Base-by-base conservation (phyloP, 1,140 invertebrate species). In the Zaprionus africanus region DNA sequence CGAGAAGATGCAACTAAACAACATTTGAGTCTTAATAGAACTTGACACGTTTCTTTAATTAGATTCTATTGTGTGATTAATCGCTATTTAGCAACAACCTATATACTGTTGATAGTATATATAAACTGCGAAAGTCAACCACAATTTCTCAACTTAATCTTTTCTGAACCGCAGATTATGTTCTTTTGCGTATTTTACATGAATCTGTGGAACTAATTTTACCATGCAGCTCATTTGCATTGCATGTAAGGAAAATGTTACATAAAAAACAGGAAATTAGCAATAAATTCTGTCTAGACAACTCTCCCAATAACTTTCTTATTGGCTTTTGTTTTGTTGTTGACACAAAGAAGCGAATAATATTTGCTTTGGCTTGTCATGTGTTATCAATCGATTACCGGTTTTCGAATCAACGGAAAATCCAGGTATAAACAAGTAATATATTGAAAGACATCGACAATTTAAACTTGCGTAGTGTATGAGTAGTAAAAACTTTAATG, bases 1-100 rank as follows among this genome's bases (percentile, higher is more conserved):
- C 24, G 5, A 15, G 61, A 43, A 58, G 38, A 59, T 36, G 54
- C 46, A 22, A 56, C 75, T 85, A 64, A 82, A 82, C 26, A 69
- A 49, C 82, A 79, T 4, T 56, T 26, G 0, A 56, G 1, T 56
- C 53, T n/a, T 51, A 51, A 51, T 51, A 51, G 13, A 51, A 51
- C 46, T 22, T 51, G 46, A 51, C 46, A 51, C 46, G 46, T 24
- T 51, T 51, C 19, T 24, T 51, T 51, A 51, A 51, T 51, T 51
- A 51, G 46, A 51, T 51, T 51, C 46, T 19, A 51, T 51, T 12
- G 19, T 5, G 46, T 51, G 46, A 51, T 51, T 51, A 51, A 51
- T 24, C 24, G 19, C 46, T 22, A 51, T 31, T 2, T 22, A 19
- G 17, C 17, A 19, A 49, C 38, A 49, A 15, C 4, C 19, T 46